Percentiles rank a stretch among this genome's conserved stretches.
Conservation (phyloP, 1,140 invertebrate species). For the Carposina sasakii region DNA sequence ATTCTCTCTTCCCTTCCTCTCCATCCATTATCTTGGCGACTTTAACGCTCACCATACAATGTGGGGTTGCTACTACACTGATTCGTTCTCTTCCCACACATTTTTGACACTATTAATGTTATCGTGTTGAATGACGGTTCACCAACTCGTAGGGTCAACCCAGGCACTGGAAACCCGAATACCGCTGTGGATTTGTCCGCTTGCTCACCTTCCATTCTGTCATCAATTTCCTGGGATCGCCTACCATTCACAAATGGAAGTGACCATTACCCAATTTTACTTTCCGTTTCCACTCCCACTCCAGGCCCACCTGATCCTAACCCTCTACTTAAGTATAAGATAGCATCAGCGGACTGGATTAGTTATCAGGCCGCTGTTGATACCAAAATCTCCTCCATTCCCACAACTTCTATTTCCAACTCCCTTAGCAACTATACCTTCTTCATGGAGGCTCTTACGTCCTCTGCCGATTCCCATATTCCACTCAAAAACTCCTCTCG, state of each 20-base stretch:
- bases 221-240: not conserved
- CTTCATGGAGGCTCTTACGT: not conserved
- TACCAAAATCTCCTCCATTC: not conserved
- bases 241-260: constrained; percentile 1
- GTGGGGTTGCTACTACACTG: not conserved
- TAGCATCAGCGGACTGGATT: not conserved
- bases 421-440: not conserved
- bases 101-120: not conserved
- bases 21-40: constrained; percentile 2
- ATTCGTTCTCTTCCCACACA: not conserved
- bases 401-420: not conserved
- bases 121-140: constrained; percentile 13
- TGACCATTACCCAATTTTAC: constrained; percentile 13
- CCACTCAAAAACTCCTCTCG: constrained; percentile 4
- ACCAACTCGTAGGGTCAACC: constrained; percentile 5
- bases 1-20: not conserved
- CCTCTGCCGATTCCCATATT: constrained; percentile 2
- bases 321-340: not conserved
- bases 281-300: not conserved
- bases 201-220: constrained; percentile 1
- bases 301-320: not conserved
- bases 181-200: constrained; percentile 4
- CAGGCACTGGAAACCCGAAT: not conserved
- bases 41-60: not conserved
- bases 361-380: not conserved